Base-by-base conservation (phyloP, 2,113 vertebrate genomes). In the Notiomystis cincta region DNA sequence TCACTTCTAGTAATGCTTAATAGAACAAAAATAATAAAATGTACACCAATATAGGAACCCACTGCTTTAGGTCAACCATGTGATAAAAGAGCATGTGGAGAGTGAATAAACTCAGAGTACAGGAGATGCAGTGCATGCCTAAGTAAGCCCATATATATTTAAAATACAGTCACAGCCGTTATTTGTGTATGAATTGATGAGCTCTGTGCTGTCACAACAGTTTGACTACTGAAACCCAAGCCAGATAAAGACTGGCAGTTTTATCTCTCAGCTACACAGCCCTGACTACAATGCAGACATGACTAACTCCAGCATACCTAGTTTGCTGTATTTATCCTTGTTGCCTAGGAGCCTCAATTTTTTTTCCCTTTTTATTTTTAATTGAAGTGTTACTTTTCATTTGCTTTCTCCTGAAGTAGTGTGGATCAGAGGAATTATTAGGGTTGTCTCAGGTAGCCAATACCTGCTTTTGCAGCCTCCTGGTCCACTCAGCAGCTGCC, bases 161-260 rank as follows among this genome's bases (percentile, higher is more conserved):
- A 69, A 95, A 72, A 40, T n/a, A 15, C 24, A 85, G 44, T 56
- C 48, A 85, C 57, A 69, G 48, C 54, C 25, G 9, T 47, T 89
- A 76, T 67, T 95, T 93, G 45, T 90, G 37, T 79, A 72, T 92
- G 62, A 93, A 80, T 76, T 80, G 54, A 57, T 82, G 79, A 80
- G 53, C 37, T 80, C n/a, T 72, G 2, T 65, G 48, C 62, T 95
- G 82, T 86, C 79, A 72, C 45, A 92, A 61, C 45, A 37, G 57
- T 72, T 81, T 82, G 92, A 80, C 78, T 85, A 48, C 66, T 88
- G 65, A 93, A 94, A 94, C 18, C 54, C 56, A 58, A 89, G 80
- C 48, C 77, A 73, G 93, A 75, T 60, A 75, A 87, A 76, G 72
- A 60, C 51, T 76, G 75, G 6, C 87, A 85, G 48, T 15, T 79